Conservation (phyloP, 30 jellyfish, hydroid and myxozoan genomes). For the Euphysa ruthae region DNA sequence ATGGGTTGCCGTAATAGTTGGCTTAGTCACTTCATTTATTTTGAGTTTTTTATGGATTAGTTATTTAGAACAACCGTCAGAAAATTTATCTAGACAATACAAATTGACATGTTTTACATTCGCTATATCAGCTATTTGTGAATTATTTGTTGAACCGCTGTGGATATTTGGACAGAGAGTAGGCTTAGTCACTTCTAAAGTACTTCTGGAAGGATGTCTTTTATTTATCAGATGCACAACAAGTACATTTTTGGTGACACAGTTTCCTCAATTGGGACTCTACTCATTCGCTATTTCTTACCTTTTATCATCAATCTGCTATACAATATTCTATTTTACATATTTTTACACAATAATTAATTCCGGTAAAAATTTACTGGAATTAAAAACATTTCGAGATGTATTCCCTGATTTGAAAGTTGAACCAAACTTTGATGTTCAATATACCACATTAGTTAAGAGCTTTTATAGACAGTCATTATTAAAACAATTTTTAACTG, state of each 20-base stretch:
- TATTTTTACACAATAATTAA: constrained; percentile 29
- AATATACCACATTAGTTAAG: constrained; percentile 35
- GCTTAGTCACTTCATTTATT: constrained; percentile 22
- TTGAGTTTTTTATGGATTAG: constrained; percentile 45
- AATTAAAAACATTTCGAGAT: constrained; percentile 28
- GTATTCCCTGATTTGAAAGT: constrained; percentile 40
- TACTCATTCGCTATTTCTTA: constrained; percentile 58
- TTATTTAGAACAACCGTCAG: constrained; percentile 58
- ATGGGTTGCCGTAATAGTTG: constrained; percentile 69
- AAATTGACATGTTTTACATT: constrained; percentile 34
- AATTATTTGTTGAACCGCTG: constrained; percentile 62
- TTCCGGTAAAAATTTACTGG: not conserved
- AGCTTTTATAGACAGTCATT: constrained; percentile 81
- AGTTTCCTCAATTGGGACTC: constrained; percentile 39
- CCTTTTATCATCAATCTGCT: constrained; percentile 30
- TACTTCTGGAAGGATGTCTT: constrained; percentile 62
- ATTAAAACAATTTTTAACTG: constrained; percentile 82
- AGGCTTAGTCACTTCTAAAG: constrained; percentile 48
- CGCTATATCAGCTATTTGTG: constrained; percentile 41
- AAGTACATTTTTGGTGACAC: constrained; percentile 32
- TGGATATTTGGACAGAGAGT: constrained; percentile 70
- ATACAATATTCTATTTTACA: constrained; percentile 31
- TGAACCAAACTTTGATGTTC: not conserved
- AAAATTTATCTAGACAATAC: constrained; percentile 10
- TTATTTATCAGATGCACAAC: constrained; percentile 51